Conservation (phyloP, 2,113 vertebrate genomes). For the Argyrosomus japonicus region DNA sequence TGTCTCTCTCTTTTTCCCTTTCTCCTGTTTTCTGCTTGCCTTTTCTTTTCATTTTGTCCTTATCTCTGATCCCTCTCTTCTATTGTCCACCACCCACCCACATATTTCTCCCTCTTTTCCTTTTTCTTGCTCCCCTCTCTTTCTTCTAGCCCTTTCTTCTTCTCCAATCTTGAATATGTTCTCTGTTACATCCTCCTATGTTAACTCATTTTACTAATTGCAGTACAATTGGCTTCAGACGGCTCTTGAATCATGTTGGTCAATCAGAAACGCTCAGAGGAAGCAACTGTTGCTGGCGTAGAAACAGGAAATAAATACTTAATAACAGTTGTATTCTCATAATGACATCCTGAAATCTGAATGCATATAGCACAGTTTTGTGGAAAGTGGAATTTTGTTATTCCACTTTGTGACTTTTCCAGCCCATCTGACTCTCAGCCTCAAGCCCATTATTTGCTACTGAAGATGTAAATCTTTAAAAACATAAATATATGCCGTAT, state of each 20-base stretch:
- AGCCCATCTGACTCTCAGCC: neutral
- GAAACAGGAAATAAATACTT: neutral
- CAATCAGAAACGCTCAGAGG: neutral
- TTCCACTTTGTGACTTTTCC: neutral
- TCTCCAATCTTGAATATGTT: conserved; percentile 1
- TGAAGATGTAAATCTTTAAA: neutral
- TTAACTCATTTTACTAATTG: conserved; percentile 23
- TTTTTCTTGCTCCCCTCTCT: neutral
- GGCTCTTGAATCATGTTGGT: neutral
- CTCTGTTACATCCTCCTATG: conserved; percentile 9
- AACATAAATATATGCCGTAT: neutral
- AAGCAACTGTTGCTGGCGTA: neutral
- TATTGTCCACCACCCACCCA: conserved; percentile 47
- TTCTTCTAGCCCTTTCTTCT: conserved; percentile 11
- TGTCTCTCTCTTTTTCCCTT: conserved; percentile 35
- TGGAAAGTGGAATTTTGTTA: too few relatives aligned
- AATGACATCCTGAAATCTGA: neutral
- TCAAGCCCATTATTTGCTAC: neutral
- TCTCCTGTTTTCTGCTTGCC: conserved; percentile 40
- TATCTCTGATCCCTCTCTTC: conserved; percentile 45
- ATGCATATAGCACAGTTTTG: too few relatives aligned
- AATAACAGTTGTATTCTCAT: neutral
- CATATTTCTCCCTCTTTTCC: conserved; percentile 28
- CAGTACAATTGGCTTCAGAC: conserved; percentile 24
- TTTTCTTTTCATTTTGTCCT: conserved; percentile 3